phyloP scores from a whole-genome alignment of 2,797 vertebrate species.

The Phataginus tetradactyla region DNA sequence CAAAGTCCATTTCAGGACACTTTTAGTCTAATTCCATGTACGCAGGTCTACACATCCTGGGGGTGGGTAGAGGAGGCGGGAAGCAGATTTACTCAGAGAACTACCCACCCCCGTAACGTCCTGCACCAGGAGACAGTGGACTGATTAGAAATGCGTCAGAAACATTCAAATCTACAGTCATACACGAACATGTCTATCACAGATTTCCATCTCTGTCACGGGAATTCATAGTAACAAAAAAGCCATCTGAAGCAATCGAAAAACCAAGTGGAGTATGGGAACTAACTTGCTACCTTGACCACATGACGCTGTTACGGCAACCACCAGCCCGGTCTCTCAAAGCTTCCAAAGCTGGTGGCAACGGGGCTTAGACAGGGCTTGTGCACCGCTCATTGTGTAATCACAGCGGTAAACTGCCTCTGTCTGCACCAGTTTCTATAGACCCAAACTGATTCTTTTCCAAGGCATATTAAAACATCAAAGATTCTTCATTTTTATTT shows the following conservation, averaged over 20 bases:
- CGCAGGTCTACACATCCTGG: background rate
- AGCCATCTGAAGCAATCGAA: background rate
- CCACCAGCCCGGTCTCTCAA: background rate
- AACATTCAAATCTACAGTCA: background rate
- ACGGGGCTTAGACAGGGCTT: background rate
- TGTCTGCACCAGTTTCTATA: background rate
- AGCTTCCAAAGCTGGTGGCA: background rate
- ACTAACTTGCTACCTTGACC: background rate
- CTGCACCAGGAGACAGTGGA: background rate
- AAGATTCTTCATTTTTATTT: background rate
- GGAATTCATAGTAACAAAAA: background rate
- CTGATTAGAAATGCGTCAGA: background rate
- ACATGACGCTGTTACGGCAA: background rate
- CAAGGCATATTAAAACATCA: background rate
- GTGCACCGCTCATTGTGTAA: no score
- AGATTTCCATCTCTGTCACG: background rate
- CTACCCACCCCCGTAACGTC: background rate
- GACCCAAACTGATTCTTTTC: background rate
- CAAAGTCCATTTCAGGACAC: background rate
- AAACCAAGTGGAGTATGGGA: background rate
- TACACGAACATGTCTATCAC: background rate
- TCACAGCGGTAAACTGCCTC: background rate
- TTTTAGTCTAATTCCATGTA: background rate
- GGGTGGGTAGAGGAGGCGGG: rapidly evolving
- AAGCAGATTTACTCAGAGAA: background rate